phyloP scores from a whole-genome alignment of 2,113 vertebrate species.

The Rhinichthys klamathensis region DNA sequence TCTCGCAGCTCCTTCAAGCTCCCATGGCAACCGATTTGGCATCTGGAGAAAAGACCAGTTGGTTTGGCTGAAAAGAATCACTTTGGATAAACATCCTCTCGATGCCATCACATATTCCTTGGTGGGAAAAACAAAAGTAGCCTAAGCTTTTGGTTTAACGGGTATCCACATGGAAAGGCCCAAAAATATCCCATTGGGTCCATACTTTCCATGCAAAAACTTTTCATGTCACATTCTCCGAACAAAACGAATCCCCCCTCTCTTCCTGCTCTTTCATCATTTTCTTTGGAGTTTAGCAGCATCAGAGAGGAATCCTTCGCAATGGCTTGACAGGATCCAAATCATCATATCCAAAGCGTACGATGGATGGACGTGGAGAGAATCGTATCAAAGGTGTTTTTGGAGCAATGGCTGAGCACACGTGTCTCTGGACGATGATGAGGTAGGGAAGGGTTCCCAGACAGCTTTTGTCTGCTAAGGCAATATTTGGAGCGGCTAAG shows the following conservation, averaged over 20 bases:
- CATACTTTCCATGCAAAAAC: slow-evolving; percentile 50
- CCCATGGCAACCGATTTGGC: slow-evolving; percentile 62
- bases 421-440: slow-evolving; percentile 1
- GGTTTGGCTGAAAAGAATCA: slow-evolving; percentile 45
- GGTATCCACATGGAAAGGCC: slow-evolving; percentile 44
- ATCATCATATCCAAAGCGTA: not conserved
- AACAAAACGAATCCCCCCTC: slow-evolving; percentile 24
- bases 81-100: slow-evolving; percentile 47
- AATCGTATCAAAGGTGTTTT: not conserved
- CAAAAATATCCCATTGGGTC: slow-evolving; percentile 48
- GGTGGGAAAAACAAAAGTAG: not conserved
- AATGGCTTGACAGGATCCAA: slow-evolving; percentile 30
- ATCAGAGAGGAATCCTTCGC: slow-evolving; percentile 17
- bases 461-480: slow-evolving; percentile 50
- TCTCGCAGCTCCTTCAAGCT: slow-evolving; percentile 50
- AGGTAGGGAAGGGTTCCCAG: not conserved
- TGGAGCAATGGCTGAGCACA: not conserved
- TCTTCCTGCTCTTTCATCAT: slow-evolving; percentile 23
- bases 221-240: slow-evolving; percentile 39
- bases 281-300: slow-evolving; percentile 52
- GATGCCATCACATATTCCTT: slow-evolving; percentile 39
- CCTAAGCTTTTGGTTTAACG: slow-evolving; percentile 40
- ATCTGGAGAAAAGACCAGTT: slow-evolving; percentile 61
- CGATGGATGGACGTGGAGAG: not conserved
- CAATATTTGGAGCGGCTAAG: slow-evolving; percentile 39